phyloP scores from a whole-genome alignment of 2,797 vertebrate genomes.

The Crenuchus spilurus region DNA sequence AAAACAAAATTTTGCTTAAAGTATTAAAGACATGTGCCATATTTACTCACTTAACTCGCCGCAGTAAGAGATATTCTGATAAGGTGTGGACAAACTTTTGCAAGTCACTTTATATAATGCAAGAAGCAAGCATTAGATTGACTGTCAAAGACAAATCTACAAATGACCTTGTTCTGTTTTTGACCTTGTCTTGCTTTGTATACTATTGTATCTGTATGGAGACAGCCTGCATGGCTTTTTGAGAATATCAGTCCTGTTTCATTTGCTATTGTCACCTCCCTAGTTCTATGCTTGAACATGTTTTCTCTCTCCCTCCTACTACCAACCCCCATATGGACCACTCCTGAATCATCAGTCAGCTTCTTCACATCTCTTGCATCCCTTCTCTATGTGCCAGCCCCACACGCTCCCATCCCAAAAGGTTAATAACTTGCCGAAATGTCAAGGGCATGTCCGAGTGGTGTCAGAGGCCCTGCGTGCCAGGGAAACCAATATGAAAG shows the following conservation, averaged over 20 bases:
- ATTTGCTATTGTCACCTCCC: slow-evolving; percentile 49
- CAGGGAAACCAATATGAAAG: slow-evolving; percentile 55
- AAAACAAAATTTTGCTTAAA: too few relatives aligned
- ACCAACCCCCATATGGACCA: slow-evolving; percentile 52
- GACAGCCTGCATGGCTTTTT: slow-evolving; percentile 43
- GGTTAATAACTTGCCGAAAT: slow-evolving; percentile 78
- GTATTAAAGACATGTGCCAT: too few relatives aligned
- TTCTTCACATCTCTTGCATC: slow-evolving; percentile 30
- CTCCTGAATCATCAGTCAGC: slow-evolving; percentile 64
- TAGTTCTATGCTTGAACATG: slow-evolving; percentile 14
- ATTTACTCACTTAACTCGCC: too few relatives aligned
- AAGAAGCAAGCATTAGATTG: too few relatives aligned
- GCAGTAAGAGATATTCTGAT: too few relatives aligned
- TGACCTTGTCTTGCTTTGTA: too few relatives aligned
- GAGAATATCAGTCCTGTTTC: slow-evolving; percentile 55
- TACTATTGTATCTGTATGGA: slow-evolving; percentile 51
- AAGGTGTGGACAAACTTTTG: too few relatives aligned
- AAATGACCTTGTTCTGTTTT: background rate
- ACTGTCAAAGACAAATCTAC: background rate
- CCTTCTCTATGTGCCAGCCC: slow-evolving; percentile 39
- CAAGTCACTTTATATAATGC: too few relatives aligned
- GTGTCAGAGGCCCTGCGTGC: slow-evolving; percentile 60
- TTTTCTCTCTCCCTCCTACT: background rate
- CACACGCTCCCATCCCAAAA: slow-evolving; percentile 65
- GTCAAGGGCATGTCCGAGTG: slow-evolving; percentile 73